Evolutionary conservation across 2,797 vertebrate genomes (phyloP), one percentile per base, ranked within the genome.

Genomic region (Philypnodon macrostomus): DNA sequence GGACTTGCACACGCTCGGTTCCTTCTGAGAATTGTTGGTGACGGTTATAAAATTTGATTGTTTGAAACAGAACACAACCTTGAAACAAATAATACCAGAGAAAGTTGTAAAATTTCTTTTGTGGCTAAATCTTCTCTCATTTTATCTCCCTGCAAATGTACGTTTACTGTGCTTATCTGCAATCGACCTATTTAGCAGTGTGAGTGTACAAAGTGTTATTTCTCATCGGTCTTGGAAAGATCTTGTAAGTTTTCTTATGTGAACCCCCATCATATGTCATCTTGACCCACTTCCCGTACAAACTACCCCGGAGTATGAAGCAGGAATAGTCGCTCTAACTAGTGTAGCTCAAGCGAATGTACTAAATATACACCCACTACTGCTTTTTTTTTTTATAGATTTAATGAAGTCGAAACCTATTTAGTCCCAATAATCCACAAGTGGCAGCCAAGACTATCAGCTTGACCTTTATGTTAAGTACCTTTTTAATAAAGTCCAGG

Each of bases 401-500:
- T 48, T 48, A 18, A 40, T 41, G 3, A 63, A 46, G 23, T 51
- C 42, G 13, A 7, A 41, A 2, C 12, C 45, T 15, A 27, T 39
- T 65, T 62, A 21, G 5, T 26, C 36, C 7, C 24, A 7, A 4
- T 41, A 31, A 38, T 47, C 23, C 33, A 13, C 15, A 36, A 46
- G 46, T 51, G 36, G 24, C 31, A 21, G 27, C 16, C 10, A 6
- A 26, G 21, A 14, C 26, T 51, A 34, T 39, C 16, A 57, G 21
- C 50, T 57, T 30, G 38, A 41, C 32, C 24, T 44, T 53, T 18
- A 7, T 41, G n/a, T 35, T 38, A 30, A 38, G 23, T 59, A 36
- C 19, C 37, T 60, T 53, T 49, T 53, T 47, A 47, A 63, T 21
- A 54, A 18, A 56, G 18, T 31, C 33, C 53, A 24, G 35, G 19